phyloP scores from a whole-genome alignment of 2,888 invertebrate genomes.

The Salticus scenicus region DNA sequence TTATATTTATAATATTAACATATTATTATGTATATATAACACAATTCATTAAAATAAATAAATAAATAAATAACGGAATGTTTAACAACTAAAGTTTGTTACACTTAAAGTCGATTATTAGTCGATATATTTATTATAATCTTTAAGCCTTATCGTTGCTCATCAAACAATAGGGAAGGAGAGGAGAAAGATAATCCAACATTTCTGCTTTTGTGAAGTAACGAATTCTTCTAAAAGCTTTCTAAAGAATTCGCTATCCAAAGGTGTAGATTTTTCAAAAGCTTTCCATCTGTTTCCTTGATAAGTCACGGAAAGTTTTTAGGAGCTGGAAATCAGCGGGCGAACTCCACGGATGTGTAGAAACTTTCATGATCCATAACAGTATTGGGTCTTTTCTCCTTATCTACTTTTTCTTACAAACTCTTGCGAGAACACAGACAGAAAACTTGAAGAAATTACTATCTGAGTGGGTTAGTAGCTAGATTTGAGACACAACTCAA shows the following conservation, averaged over 20 bases:
- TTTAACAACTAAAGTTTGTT: too few species aligned
- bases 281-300: conserved; percentile 30
- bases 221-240: conserved; percentile 33
- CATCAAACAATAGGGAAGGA: background rate
- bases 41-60: too few species aligned
- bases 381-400: background rate
- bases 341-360: conserved; percentile 10
- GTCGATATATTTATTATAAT: too few species aligned
- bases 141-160: too few species aligned
- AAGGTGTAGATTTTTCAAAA: conserved; percentile 4
- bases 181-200: conserved; percentile 1
- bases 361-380: conserved; percentile 27
- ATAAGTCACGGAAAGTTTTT: conserved; percentile 61
- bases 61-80: too few species aligned
- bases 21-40: too few species aligned
- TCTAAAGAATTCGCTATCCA: background rate
- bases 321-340: conserved; percentile 41
- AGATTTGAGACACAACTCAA: conserved; percentile 7
- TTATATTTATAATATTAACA: too few species aligned
- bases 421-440: background rate
- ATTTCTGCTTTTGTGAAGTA: conserved; percentile 25
- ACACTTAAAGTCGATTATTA: too few species aligned
- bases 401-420: background rate
- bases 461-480: background rate
- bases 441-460: too few species aligned